Evolutionary conservation across 2,113 vertebrate genomes (phyloP), one percentile per base, ranked within the genome.

Genomic region (Carettochelys insculpta): DNA sequence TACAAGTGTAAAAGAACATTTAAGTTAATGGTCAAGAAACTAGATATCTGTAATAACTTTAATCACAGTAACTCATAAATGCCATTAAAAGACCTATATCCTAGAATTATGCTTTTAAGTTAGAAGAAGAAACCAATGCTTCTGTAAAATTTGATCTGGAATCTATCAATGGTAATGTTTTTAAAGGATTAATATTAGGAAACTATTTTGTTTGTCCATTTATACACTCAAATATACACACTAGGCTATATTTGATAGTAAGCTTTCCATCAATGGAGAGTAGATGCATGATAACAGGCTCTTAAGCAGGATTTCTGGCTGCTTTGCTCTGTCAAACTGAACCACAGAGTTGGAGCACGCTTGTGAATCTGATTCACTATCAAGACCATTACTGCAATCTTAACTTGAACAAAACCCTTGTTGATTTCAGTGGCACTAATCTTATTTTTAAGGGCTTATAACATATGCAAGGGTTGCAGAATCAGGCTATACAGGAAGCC

Each of bases 201-300:
- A 92, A 89, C 31, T 75, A 89, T 93, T 71, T 91, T 58, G 45
- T 22, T 90, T 95, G 88, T 93, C 61, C 82, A 80, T 85, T 87
- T 93, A 94, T 92, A 95, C 88, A 94, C 88, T 92, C 90, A 78
- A 41, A 95, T 90, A 89, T 92, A 95, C 80, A 86, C 95, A 90
- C 90, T 82, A 91, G 2, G 50, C 71, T 81, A 92, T 54, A 92
- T 90, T 96, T 95, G 22, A 5, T 41, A 73, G 38, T 73, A 73
- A 73, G 90, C 82, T 94, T 80, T 92, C 89, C 94, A 95, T 94
- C 92, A 95, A 34, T 76, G 80, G 75, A 48, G 48, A 80, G 88
- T 89, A 94, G 95, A 95, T 93, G 78, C 41, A 29, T 81, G 88
- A 92, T 95, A 94, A 80, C 76, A 86, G 80, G 93, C 68, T 87